phyloP scores from a whole-genome alignment of 2,113 vertebrate genomes.

The Oceanodroma tethys region DNA sequence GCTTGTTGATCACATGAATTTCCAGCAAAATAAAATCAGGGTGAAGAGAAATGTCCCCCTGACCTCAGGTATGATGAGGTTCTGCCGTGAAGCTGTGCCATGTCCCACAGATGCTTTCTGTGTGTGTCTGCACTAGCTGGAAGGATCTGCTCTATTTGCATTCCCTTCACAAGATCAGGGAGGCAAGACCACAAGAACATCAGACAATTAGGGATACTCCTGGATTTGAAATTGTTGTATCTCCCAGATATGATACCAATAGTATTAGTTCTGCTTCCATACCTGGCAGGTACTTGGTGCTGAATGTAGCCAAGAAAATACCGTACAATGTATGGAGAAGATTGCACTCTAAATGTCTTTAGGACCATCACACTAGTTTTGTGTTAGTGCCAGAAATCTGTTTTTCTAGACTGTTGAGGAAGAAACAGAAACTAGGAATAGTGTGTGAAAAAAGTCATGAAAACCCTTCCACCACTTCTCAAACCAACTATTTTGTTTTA shows the following conservation, averaged over 20 bases:
- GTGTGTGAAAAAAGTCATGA: background rate
- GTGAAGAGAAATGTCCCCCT: background rate
- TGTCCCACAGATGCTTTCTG: background rate
- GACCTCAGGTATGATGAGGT: background rate
- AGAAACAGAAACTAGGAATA: background rate
- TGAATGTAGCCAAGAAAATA: background rate
- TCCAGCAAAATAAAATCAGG: background rate
- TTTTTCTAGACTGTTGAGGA: background rate
- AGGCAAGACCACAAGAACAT: background rate
- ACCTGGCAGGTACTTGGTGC: background rate
- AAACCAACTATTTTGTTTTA: background rate
- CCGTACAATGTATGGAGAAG: background rate
- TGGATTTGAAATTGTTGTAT: background rate
- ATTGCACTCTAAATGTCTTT: background rate
- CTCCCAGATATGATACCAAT: background rate
- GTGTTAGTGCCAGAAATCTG: background rate
- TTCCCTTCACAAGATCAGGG: background rate
- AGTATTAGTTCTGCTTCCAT: background rate
- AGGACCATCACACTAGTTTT: background rate
- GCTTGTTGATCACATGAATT: background rate
- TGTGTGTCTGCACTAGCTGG: background rate
- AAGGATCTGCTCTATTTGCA: background rate
- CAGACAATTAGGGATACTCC: background rate
- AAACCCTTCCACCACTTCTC: background rate
- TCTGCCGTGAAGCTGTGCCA: background rate